These are phyloP conservation scores for Monopterus albus DNA, from an alignment of 2,113 vertebrate species.

Conservation along the genomic window DNA sequence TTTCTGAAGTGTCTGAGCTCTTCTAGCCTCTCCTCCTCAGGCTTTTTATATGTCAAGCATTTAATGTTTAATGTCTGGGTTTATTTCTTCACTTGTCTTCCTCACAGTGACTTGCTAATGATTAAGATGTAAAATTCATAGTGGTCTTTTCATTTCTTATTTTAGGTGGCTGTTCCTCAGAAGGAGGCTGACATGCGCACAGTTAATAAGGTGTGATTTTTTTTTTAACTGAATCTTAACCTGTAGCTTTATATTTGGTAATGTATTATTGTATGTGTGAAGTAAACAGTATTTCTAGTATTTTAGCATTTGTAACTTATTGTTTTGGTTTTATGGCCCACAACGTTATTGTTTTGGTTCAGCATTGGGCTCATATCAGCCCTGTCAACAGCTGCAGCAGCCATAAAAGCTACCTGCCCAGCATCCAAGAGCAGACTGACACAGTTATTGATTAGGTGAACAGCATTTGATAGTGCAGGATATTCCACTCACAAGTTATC, in stretches of 20 bases:
- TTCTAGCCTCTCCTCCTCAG: too few relatives aligned
- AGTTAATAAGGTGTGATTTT: constrained; percentile 66
- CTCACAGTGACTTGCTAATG: constrained; percentile 10
- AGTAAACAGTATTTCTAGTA: too few relatives aligned
- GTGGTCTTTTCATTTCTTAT: constrained; percentile 32
- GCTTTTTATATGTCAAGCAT: neutral
- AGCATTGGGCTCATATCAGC: too few relatives aligned
- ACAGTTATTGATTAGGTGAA: neutral
- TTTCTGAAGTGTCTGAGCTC: constrained; percentile 11
- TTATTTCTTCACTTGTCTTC: neutral
- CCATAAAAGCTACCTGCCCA: too few relatives aligned
- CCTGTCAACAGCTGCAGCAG: too few relatives aligned
- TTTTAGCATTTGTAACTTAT: too few relatives aligned
- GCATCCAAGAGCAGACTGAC: neutral
- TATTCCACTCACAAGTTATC: neutral
- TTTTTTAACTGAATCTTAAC: neutral
- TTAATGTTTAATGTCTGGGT: constrained; percentile 7
- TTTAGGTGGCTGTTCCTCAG: constrained; percentile 69
- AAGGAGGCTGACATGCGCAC: constrained; percentile 55
- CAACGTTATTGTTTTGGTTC: too few relatives aligned
- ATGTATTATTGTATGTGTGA: too few relatives aligned
- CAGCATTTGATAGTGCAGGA: too few relatives aligned
- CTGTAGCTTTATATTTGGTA: too few relatives aligned
- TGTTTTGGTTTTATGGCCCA: too few relatives aligned
- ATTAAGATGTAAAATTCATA: constrained; percentile 21